phyloP scores from a whole-genome alignment of 2,797 vertebrate species.

The Masticophis lateralis region DNA sequence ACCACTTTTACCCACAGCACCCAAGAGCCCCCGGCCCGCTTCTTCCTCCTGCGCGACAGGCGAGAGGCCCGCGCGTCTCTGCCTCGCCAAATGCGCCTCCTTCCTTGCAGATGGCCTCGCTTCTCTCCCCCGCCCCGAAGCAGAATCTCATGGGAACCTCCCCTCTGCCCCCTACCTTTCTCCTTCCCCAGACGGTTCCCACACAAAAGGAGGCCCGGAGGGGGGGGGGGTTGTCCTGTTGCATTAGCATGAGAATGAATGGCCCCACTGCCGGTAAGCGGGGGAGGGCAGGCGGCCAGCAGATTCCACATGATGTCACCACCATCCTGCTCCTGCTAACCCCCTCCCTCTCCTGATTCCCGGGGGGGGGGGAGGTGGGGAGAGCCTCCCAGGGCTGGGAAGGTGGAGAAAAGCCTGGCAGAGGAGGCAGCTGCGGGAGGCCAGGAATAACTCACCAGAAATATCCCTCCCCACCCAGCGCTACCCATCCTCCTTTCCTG shows the following conservation, averaged over 20 bases:
- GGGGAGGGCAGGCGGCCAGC: constrained; percentile 50
- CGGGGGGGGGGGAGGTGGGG: neutral
- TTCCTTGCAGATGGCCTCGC: neutral
- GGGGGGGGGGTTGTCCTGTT: constrained; percentile 18
- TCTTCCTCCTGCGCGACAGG: too few species aligned
- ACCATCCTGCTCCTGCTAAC: neutral
- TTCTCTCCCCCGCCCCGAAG: neutral
- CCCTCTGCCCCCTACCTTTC: neutral
- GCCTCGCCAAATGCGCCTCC: neutral
- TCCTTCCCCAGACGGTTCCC: constrained; percentile 47
- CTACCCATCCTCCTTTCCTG: neutral
- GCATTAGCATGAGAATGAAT: constrained; percentile 76
- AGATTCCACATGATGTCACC: constrained; percentile 54
- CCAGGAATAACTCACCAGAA: neutral
- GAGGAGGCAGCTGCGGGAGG: neutral
- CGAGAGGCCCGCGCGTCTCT: neutral
- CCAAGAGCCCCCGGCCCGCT: neutral
- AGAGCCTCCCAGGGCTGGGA: neutral
- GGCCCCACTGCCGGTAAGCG: constrained; percentile 31
- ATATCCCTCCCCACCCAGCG: neutral
- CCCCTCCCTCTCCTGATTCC: neutral
- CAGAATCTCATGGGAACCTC: neutral
- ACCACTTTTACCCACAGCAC: neutral
- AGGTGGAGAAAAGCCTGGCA: neutral
- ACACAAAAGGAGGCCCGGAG: constrained; percentile 48